These are phyloP conservation scores for Neuroscelio doddi DNA, from an alignment of 2,888 invertebrate genomes.

Conservation along the genomic window DNA sequence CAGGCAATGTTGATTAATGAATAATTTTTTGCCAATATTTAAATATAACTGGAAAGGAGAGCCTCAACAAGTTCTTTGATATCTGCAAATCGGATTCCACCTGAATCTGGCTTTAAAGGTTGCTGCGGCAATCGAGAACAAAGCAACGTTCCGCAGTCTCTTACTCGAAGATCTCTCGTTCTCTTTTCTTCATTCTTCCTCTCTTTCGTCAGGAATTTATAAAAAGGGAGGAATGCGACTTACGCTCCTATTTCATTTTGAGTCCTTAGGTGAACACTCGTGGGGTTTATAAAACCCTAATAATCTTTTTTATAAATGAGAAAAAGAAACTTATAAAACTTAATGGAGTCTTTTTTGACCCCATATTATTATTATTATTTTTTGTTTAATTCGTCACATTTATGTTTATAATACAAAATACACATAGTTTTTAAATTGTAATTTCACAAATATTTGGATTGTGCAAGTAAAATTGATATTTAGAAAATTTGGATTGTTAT, in stretches of 20 bases:
- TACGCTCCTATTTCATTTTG: slow-evolving; percentile 58
- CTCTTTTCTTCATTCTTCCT: slow-evolving; percentile 23
- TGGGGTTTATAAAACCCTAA: slow-evolving; percentile 7
- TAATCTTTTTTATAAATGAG: neutral
- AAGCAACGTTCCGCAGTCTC: slow-evolving; percentile 36
- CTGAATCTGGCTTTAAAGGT: slow-evolving; percentile 44
- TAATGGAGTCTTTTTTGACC: too few relatives aligned
- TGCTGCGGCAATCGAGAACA: slow-evolving; percentile 47
- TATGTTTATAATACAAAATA: too few relatives aligned
- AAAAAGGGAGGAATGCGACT: slow-evolving; percentile 59
- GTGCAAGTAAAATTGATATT: too few relatives aligned
- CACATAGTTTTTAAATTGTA: too few relatives aligned
- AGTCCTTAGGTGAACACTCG: slow-evolving; percentile 47
- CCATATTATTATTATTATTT: too few relatives aligned
- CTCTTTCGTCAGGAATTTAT: slow-evolving; percentile 51
- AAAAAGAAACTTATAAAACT: too few relatives aligned
- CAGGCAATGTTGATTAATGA: slow-evolving; percentile 1
- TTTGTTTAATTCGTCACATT: too few relatives aligned
- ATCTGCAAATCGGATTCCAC: slow-evolving; percentile 47
- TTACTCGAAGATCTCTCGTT: slow-evolving; percentile 8
- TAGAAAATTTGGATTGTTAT: too few relatives aligned
- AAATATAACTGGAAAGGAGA: slow-evolving; percentile 3
- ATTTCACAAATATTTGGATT: too few relatives aligned
- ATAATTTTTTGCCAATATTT: neutral
- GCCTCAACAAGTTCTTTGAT: slow-evolving; percentile 39